Evolutionary conservation across 2,797 vertebrate species (phyloP).

Genomic region (Arrhamphus sclerolepis): DNA sequence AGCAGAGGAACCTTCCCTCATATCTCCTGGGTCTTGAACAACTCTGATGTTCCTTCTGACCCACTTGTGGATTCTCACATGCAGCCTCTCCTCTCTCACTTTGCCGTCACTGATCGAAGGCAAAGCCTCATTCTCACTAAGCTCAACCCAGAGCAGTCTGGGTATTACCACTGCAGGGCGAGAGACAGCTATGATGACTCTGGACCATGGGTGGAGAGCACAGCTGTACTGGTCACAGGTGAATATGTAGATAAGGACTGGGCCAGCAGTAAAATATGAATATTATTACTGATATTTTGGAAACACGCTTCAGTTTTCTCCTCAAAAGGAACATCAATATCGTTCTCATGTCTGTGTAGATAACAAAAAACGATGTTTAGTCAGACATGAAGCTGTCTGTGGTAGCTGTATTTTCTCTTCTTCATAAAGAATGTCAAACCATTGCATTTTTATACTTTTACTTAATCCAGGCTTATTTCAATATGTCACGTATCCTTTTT

Average conservation of each 20-base stretch:
- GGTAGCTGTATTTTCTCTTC: too few relatives aligned
- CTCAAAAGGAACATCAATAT: not conserved
- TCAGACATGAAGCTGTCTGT: too few relatives aligned
- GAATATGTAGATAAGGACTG: conserved; percentile 9
- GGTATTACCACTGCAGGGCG: conserved; percentile 76
- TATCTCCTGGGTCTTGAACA: conserved; percentile 74
- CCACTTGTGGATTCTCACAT: not conserved
- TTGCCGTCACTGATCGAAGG: conserved; percentile 18
- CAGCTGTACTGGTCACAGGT: conserved; percentile 67
- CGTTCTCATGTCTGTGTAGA: not conserved
- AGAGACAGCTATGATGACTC: conserved; percentile 76
- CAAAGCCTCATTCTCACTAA: conserved; percentile 62
- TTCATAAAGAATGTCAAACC: too few relatives aligned
- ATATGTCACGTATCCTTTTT: not conserved
- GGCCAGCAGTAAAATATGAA: too few relatives aligned
- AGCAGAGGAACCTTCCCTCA: conserved; percentile 77
- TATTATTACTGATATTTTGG: not conserved
- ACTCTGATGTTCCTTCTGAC: conserved; percentile 53
- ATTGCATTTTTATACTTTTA: too few relatives aligned
- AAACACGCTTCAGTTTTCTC: too few relatives aligned
- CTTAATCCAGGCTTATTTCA: not conserved
- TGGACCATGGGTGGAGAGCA: conserved; percentile 74
- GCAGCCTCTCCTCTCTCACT: conserved; percentile 8
- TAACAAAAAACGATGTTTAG: too few relatives aligned
- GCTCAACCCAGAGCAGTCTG: conserved; percentile 53